phyloP scores from a whole-genome alignment of 2,113 vertebrate species.

The Mungos mungo region DNA sequence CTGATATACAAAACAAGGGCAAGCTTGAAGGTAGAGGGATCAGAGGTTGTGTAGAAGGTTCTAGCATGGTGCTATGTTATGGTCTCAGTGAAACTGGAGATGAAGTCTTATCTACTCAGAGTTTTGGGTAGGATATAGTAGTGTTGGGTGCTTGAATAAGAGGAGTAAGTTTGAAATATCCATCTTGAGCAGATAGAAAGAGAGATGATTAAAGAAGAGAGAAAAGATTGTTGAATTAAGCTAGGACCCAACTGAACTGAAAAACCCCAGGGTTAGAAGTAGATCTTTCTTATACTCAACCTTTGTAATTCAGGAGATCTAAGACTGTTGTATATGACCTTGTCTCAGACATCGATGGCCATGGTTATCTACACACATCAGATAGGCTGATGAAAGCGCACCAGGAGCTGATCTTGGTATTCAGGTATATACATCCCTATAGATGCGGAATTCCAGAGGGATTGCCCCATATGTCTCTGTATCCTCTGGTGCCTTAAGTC shows the following conservation, averaged over 20 bases:
- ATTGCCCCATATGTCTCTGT: background rate
- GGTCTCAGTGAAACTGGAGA: background rate
- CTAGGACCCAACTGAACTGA: background rate
- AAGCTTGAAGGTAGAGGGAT: background rate
- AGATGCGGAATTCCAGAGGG: background rate
- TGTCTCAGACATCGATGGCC: background rate
- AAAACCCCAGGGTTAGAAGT: background rate
- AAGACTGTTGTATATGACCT: background rate
- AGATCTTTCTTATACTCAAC: background rate
- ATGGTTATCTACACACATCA: background rate
- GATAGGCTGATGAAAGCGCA: background rate
- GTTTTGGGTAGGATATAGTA: background rate
- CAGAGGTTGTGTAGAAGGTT: background rate
- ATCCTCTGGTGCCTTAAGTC: background rate
- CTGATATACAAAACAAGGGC: background rate
- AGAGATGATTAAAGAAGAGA: background rate
- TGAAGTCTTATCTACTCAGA: background rate
- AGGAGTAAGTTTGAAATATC: background rate
- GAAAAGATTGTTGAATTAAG: background rate
- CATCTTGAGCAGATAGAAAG: background rate
- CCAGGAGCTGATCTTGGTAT: background rate
- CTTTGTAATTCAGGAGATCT: background rate
- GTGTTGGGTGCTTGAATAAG: background rate
- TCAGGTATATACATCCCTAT: background rate
- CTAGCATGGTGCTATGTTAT: background rate